phyloP scores from a whole-genome alignment of 2,797 vertebrate genomes.

The Pangasius sanitwongsei region DNA sequence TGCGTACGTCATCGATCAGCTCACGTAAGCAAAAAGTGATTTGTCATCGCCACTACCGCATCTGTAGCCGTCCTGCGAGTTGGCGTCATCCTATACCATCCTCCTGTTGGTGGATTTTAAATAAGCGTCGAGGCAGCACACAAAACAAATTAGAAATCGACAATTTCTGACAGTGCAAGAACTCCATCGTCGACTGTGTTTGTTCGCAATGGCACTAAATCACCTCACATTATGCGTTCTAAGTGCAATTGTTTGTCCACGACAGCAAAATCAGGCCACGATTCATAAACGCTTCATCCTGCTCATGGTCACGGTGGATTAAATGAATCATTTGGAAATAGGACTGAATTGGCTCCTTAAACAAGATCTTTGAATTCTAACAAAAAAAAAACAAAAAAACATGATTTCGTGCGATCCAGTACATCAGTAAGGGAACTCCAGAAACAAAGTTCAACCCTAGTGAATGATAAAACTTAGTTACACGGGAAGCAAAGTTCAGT shows the following conservation, averaged over 20 bases:
- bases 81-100: background rate
- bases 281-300: background rate
- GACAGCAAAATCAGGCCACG: background rate
- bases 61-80: background rate
- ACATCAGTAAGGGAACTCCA: slow-evolving; percentile 48
- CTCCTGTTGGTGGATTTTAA: background rate
- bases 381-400: background rate
- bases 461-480: slow-evolving; percentile 75
- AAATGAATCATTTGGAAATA: background rate
- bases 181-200: background rate
- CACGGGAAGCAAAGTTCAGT: slow-evolving; percentile 76
- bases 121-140: background rate
- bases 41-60: background rate
- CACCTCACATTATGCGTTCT: background rate
- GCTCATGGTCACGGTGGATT: too few species aligned
- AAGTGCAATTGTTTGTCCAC: background rate
- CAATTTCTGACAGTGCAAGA: background rate
- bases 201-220: background rate
- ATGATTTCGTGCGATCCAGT: background rate
- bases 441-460: slow-evolving; percentile 73
- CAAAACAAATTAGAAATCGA: background rate
- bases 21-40: background rate
- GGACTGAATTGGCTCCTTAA: background rate
- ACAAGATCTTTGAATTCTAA: background rate
- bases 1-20: background rate